Evolutionary conservation across 2,113 vertebrate genomes (phyloP).

Genomic region (Psilopsiagon aymara): DNA sequence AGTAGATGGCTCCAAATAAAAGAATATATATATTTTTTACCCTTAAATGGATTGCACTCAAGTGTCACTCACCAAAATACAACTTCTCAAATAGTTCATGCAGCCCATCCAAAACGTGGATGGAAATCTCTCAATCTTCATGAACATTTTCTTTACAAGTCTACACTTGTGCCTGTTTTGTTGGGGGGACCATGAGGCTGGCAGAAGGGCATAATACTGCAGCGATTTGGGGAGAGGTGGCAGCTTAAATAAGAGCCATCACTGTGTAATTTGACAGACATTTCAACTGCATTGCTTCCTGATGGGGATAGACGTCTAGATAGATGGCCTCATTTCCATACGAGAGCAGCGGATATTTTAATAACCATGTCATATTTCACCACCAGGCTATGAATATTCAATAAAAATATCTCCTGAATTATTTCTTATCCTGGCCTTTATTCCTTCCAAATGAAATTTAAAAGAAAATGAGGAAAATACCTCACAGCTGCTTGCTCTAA

Average conservation of each 20-base stretch:
- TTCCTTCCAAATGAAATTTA: background rate
- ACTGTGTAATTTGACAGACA: background rate
- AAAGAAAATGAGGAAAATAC: background rate
- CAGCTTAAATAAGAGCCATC: background rate
- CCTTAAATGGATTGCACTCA: background rate
- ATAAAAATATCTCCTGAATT: background rate
- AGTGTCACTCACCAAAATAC: background rate
- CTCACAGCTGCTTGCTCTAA: background rate
- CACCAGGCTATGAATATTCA: constrained; percentile 16
- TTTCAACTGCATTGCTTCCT: background rate
- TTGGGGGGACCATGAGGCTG: background rate
- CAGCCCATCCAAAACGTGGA: background rate
- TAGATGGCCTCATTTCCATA: background rate
- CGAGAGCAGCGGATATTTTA: background rate
- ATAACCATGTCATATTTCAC: background rate
- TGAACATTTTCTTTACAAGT: background rate
- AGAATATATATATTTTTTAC: background rate
- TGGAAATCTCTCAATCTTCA: background rate
- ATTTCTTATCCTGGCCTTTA: background rate
- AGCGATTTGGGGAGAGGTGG: background rate
- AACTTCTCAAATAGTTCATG: background rate
- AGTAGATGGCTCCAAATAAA: background rate
- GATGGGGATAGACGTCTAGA: background rate
- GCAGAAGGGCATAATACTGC: background rate
- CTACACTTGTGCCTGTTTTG: background rate